Percentiles rank a stretch among this genome's conserved stretches.
These are phyloP conservation scores for Leucoma salicis DNA, from an alignment of 2,888 invertebrate species.

Conservation along the genomic window DNA sequence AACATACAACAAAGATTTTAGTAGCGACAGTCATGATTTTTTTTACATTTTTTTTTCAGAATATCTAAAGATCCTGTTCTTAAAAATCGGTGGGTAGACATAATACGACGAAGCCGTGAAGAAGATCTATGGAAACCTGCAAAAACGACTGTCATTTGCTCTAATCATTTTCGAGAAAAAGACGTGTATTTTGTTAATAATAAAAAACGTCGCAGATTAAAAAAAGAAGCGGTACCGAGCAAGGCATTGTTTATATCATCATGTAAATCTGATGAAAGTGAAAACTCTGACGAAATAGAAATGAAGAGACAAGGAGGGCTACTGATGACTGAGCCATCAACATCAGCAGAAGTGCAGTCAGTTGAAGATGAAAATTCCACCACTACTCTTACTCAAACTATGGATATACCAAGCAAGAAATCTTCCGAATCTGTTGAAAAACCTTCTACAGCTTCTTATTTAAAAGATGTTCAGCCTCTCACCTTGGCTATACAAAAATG, in stretches of 20 bases:
- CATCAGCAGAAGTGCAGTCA: conserved; percentile 5
- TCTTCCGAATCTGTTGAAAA: neutral
- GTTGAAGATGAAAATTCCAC: conserved; percentile 1
- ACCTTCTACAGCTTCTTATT: neutral
- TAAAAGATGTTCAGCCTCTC: neutral
- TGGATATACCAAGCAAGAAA: conserved; percentile 7
- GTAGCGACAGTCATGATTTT: neutral
- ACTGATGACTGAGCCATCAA: neutral
- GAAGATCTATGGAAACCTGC: conserved; percentile 20
- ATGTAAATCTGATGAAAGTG: conserved; percentile 10
- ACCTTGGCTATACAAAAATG: neutral
- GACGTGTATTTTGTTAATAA: conserved; percentile 8
- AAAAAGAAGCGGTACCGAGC: conserved; percentile 19
- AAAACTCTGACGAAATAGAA: conserved; percentile 6
- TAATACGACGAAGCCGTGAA: conserved; percentile 20
- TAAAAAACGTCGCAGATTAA: conserved; percentile 16
- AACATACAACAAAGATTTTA: conserved; percentile 11
- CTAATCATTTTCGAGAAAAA: conserved; percentile 15
- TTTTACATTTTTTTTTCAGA: conserved; percentile 6
- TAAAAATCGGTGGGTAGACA: conserved; percentile 14
- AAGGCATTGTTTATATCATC: conserved; percentile 18
- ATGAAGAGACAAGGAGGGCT: neutral
- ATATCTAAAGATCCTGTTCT: conserved; percentile 12
- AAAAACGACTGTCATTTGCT: conserved; percentile 20
- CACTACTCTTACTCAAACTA: conserved; percentile 6